A percentile compares a stretch with the other conserved stretches of the same genome.
phyloP scores from a whole-genome alignment of 2,113 vertebrate genomes.

The Probosciger aterrimus region DNA sequence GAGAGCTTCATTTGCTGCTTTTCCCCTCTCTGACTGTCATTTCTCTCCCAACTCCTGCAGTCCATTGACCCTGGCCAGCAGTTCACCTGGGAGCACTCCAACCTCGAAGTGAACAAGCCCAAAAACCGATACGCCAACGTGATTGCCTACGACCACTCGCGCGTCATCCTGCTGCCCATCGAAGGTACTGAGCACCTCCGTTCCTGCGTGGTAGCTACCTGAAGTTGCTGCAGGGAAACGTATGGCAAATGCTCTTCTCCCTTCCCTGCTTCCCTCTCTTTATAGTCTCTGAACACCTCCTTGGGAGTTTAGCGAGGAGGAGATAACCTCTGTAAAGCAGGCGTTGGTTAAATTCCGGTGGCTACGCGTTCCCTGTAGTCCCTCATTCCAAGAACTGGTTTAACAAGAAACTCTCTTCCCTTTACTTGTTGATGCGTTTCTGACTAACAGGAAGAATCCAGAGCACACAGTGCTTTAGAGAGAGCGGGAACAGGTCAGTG shows the following conservation, averaged over 20 bases:
- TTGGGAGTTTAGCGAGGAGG: background rate
- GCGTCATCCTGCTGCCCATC: slow-evolving; percentile 92
- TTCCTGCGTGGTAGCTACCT: rapidly evolving
- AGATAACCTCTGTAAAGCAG: background rate
- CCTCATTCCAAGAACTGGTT: background rate
- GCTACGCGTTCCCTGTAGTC: background rate
- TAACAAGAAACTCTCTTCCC: background rate
- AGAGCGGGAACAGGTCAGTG: background rate
- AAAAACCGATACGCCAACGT: slow-evolving; percentile 99
- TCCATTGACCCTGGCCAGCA: slow-evolving; percentile 98
- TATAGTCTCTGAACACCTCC: background rate
- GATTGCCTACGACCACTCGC: slow-evolving; percentile 97
- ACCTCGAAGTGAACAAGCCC: slow-evolving; percentile 98
- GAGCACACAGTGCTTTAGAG: background rate
- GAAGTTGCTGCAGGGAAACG: background rate
- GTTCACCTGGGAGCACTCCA: slow-evolving; percentile 99
- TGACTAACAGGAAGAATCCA: background rate
- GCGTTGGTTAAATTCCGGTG: background rate
- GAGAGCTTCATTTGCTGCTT: background rate
- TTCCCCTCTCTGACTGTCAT: background rate
- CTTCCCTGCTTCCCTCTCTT: background rate
- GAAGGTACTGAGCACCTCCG: slow-evolving; percentile 76
- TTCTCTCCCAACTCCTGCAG: slow-evolving; percentile 59
- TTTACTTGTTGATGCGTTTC: background rate
- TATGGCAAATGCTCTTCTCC: rapidly evolving